phyloP scores from a whole-genome alignment of 2,888 invertebrate species.

The Drosophila silvestris region DNA sequence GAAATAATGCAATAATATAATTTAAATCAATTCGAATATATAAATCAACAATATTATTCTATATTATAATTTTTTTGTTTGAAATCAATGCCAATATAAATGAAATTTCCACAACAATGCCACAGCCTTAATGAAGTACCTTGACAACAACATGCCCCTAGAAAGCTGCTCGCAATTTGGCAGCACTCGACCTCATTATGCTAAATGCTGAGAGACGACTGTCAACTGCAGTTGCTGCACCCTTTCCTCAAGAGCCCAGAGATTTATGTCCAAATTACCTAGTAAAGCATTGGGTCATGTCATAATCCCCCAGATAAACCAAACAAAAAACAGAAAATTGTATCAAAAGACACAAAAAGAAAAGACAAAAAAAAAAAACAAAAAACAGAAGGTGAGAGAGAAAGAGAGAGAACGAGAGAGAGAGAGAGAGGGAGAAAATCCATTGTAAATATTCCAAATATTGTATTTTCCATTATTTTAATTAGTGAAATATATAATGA shows the following conservation, averaged over 20 bases:
- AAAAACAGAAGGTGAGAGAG: constrained; percentile 5
- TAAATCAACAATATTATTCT: not conserved
- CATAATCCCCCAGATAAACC: constrained; percentile 41
- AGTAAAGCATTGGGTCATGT: constrained; percentile 57
- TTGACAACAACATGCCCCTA: not conserved
- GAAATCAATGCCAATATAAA: constrained; percentile 6
- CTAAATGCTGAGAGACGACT: constrained; percentile 41
- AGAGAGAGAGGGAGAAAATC: constrained; percentile 5
- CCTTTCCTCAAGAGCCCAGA: not conserved
- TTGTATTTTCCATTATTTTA: constrained; percentile 74
- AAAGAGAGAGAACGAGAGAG: not conserved
- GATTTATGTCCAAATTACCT: constrained; percentile 43
- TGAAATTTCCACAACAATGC: not conserved
- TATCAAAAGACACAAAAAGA: constrained; percentile 3
- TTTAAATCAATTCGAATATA: not conserved
- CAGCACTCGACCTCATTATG: constrained; percentile 64
- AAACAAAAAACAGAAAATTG: not conserved
- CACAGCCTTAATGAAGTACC: not conserved
- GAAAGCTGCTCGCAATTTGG: constrained; percentile 12
- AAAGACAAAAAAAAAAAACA: not conserved
- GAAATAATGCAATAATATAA: not conserved
- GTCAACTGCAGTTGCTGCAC: constrained; percentile 35
- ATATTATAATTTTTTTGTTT: not conserved
- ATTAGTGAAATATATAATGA: constrained; percentile 78
- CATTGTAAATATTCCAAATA: constrained; percentile 64